Evolutionary conservation across 2,797 vertebrate species (phyloP), one percentile per base, ranked within the genome.

Genomic region (Myripristis jacobus): DNA sequence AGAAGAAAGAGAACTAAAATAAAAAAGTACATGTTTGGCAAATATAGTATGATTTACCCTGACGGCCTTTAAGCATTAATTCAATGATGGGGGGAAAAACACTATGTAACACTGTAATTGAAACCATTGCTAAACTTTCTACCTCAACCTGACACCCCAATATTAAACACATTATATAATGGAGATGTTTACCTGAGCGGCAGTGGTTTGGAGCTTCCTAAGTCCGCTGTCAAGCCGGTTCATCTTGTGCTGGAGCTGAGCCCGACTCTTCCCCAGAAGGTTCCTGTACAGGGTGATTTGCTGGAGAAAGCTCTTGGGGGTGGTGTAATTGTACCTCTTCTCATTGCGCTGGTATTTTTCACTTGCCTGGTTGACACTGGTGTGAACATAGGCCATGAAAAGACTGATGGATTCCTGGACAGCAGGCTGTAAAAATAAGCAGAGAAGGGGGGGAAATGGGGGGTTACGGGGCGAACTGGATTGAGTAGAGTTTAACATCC

Each of bases 331-430:
- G 87, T 94, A 88, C 75, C 86, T 85, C 86, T 89, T 95, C 86
- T 96, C 94, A 79, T 95, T 94, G 83, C 70, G 77, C 75, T 81
- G 91, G 86, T 93, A 95, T 90, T 94, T 94, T 88, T 92, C 85
- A 88, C 94, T 94, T 86, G 94, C 92, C 66, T 91, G 90, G 80
- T 93, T 96, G 84, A 95, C 93, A 64, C 91, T 95, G 83, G 85
- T 93, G 80, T 95, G 94, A 87, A 93, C 93, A 4, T 94, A 94
- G 63, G 93, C 94, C 96, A 95, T 95, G 92, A 97, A 97, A 90
- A 93, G 90, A 83, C 94, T 95, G 87, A 97, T 90, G 71, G 93
- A 93, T 84, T 95, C 93, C 88, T 94, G 93, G 86, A 95, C 77
- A 52, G 86, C 86, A 56, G 90, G 91, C 94, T 97, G 91, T 89